Conservation (phyloP, 2,888 invertebrate species). For the Amitus sp. region DNA sequence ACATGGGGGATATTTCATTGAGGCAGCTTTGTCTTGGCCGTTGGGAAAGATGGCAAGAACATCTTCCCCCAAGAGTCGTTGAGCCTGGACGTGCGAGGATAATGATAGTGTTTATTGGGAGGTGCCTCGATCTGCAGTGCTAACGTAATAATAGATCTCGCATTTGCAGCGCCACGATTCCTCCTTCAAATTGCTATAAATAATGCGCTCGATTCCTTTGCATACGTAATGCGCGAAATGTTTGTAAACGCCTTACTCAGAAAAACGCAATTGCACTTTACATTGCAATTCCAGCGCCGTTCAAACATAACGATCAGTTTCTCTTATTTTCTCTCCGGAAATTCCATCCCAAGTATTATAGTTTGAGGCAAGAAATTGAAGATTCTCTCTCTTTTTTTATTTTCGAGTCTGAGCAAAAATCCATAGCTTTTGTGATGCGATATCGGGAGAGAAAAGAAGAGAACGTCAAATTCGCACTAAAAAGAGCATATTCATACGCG, state of each 20-base stretch:
- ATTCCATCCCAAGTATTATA: no score
- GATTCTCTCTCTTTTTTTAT: no score
- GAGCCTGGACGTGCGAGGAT: constrained; percentile 24
- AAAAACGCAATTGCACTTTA: no score
- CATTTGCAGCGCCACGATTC: constrained; percentile 38
- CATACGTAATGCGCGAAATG: constrained; percentile 15
- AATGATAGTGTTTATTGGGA: constrained; percentile 43
- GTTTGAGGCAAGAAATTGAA: no score
- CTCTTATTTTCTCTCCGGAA: no score
- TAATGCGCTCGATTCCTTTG: constrained; percentile 34
- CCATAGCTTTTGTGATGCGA: no score
- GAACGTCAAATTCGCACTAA: neutral
- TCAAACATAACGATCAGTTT: no score
- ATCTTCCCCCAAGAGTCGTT: constrained; percentile 12
- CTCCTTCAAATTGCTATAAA: constrained; percentile 43
- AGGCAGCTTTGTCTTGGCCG: neutral
- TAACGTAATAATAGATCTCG: constrained; percentile 48
- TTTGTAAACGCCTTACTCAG: constrained; percentile 20
- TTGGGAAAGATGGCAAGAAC: constrained; percentile 3
- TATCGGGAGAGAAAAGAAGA: no score
- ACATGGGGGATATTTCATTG: constrained; percentile 4
- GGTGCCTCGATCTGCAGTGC: constrained; percentile 44
- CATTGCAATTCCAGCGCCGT: no score
- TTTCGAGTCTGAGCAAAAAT: no score
- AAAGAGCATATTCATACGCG: constrained; percentile 25